phyloP scores from a whole-genome alignment of 2,888 invertebrate species.

The Cataglyphis albicans region DNA sequence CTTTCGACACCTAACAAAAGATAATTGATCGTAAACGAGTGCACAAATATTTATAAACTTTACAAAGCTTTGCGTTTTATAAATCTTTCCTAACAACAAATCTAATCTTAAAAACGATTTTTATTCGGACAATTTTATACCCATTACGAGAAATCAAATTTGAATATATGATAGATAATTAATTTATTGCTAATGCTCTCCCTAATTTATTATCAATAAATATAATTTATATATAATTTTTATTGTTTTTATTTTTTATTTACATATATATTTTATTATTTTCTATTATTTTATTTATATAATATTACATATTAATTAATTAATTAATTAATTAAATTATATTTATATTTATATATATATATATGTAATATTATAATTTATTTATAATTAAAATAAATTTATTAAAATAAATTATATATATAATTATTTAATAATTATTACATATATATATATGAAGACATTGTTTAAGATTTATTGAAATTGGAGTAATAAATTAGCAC shows the following conservation, averaged over 20 bases:
- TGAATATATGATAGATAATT: not conserved
- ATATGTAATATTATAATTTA: too few species aligned
- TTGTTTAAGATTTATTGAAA: not conserved
- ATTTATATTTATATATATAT: too few species aligned
- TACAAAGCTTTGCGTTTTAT: not conserved
- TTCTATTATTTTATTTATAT: too few species aligned
- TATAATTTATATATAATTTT: not conserved
- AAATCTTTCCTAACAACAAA: not conserved
- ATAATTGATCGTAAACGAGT: conserved; percentile 12
- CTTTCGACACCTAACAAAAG: conserved; percentile 5
- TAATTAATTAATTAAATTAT: too few species aligned
- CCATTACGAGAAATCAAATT: not conserved
- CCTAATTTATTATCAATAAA: not conserved
- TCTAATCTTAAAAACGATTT: not conserved
- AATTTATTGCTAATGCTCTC: not conserved
- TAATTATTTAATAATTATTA: too few species aligned
- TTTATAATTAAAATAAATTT: too few species aligned
- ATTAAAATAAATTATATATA: too few species aligned
- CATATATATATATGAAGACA: not conserved
- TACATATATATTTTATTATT: too few species aligned
- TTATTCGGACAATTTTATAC: conserved; percentile 2
- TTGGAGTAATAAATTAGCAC: not conserved
- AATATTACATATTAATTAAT: too few species aligned
- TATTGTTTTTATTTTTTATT: too few species aligned
- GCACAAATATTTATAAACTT: conserved; percentile 17